Percentiles rank a stretch among this genome's conserved stretches.
These are phyloP conservation scores for Darevskia nairensis DNA, from an alignment of 2,797 vertebrate genomes.

Conservation along the genomic window DNA sequence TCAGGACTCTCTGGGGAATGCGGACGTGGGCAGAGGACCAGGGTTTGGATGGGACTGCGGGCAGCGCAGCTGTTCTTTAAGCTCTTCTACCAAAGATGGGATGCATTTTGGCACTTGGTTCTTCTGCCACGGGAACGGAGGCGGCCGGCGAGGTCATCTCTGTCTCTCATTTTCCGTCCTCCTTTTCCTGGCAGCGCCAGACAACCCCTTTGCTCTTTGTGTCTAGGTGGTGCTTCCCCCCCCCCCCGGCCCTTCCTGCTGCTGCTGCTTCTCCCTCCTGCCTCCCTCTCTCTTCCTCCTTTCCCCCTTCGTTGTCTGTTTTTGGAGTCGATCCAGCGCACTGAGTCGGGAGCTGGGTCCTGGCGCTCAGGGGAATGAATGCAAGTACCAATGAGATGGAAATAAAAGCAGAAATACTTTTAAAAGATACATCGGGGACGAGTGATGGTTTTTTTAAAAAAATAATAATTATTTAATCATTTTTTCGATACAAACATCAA, in stretches of 20 bases:
- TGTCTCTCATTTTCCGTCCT: constrained; percentile 67
- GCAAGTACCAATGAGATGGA: constrained; percentile 70
- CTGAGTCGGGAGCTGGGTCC: constrained; percentile 81
- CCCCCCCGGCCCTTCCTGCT: neutral
- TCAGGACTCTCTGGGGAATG: too few species aligned
- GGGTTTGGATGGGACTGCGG: neutral
- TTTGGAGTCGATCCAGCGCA: constrained; percentile 80
- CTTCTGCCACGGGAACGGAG: constrained; percentile 1
- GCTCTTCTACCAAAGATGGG: constrained; percentile 77
- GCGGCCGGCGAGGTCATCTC: constrained; percentile 22
- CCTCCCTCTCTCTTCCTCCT: neutral
- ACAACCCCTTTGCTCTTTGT: constrained; percentile 68
- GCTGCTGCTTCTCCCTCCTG: neutral
- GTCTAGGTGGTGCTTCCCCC: constrained; percentile 61
- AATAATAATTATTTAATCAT: too few species aligned
- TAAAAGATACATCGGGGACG: constrained; percentile 45
- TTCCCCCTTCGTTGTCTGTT: constrained; percentile 56
- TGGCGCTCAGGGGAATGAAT: constrained; percentile 85
- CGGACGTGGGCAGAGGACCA: constrained; percentile 14
- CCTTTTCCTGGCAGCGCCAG: constrained; percentile 68
- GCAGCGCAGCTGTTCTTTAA: constrained; percentile 26
- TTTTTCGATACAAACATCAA: too few species aligned
- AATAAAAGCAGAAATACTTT: constrained; percentile 30
- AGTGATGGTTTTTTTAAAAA: neutral
- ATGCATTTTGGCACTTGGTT: constrained; percentile 13